phyloP scores from a whole-genome alignment of 2,113 vertebrate genomes.

The Gymnarchus niloticus region DNA sequence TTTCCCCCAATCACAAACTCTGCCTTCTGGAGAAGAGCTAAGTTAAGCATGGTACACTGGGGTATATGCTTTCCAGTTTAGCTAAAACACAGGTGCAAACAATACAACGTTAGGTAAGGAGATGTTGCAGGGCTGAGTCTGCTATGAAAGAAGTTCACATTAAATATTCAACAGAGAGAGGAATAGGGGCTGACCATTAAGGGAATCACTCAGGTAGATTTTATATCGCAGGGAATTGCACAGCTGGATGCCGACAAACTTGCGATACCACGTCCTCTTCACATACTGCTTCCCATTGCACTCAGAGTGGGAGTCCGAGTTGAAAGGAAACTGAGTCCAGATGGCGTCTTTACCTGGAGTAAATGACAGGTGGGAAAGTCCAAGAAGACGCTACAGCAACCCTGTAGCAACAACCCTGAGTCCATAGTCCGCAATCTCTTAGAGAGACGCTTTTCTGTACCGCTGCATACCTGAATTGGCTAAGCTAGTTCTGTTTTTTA shows the following conservation, averaged over 20 bases:
- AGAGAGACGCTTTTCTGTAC: neutral
- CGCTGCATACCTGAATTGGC: neutral
- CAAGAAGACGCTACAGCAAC: neutral
- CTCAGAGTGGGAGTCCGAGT: slow-evolving; percentile 81
- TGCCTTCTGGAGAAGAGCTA: neutral
- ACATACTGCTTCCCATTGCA: slow-evolving; percentile 88
- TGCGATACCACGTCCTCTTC: slow-evolving; percentile 97
- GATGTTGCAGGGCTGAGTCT: neutral
- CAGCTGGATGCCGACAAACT: slow-evolving; percentile 96
- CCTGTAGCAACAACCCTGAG: too few species aligned
- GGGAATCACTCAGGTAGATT: slow-evolving; percentile 94
- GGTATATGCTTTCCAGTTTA: too few species aligned
- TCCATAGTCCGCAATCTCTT: too few species aligned
- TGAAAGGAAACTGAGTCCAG: slow-evolving; percentile 91
- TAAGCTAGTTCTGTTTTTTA: neutral
- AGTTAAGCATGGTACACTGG: neutral
- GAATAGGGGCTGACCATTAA: slow-evolving; percentile 72
- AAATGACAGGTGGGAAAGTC: neutral
- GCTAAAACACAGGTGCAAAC: too few species aligned
- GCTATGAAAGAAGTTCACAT: neutral
- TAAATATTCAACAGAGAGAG: neutral
- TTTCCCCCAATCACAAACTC: neutral
- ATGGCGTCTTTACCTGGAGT: slow-evolving; percentile 86
- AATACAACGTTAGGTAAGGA: too few species aligned
- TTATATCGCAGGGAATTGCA: slow-evolving; percentile 98